phyloP scores from a whole-genome alignment of 2,113 vertebrate species.

The Muscicapa adusta region DNA sequence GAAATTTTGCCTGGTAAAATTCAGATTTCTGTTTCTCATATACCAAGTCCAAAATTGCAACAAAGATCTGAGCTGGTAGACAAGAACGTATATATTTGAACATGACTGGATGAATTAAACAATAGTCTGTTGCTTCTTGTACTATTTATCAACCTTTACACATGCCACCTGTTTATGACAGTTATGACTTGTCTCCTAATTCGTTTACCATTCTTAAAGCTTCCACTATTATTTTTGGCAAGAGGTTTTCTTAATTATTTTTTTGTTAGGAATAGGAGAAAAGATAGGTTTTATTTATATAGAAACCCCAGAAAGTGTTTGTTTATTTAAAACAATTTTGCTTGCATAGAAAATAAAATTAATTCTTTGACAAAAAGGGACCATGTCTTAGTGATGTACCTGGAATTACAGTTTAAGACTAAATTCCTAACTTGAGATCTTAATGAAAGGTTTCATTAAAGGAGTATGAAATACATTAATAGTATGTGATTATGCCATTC shows the following conservation, averaged over 20 bases:
- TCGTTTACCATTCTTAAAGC: not conserved
- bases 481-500: not conserved
- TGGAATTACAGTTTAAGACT: conserved; percentile 32
- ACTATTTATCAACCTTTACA: not conserved
- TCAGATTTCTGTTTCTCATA: not conserved
- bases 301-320: not conserved
- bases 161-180: not conserved
- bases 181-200: conserved; percentile 24
- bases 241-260: not conserved
- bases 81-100: not conserved
- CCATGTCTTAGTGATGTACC: not conserved
- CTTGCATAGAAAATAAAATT: not conserved
- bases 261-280: not conserved
- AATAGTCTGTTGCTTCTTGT: not conserved
- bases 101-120: not conserved
- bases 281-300: not conserved
- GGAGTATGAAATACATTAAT: not conserved
- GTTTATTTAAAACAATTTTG: not conserved
- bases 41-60: not conserved
- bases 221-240: conserved; percentile 1
- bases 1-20: not conserved
- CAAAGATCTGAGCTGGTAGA: not conserved
- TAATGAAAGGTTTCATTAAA: conserved; percentile 27
- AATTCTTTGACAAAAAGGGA: not conserved
- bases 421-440: not conserved